Evolutionary conservation across 2,113 vertebrate species (phyloP).

Genomic region (Eudyptes chrysolophus): DNA sequence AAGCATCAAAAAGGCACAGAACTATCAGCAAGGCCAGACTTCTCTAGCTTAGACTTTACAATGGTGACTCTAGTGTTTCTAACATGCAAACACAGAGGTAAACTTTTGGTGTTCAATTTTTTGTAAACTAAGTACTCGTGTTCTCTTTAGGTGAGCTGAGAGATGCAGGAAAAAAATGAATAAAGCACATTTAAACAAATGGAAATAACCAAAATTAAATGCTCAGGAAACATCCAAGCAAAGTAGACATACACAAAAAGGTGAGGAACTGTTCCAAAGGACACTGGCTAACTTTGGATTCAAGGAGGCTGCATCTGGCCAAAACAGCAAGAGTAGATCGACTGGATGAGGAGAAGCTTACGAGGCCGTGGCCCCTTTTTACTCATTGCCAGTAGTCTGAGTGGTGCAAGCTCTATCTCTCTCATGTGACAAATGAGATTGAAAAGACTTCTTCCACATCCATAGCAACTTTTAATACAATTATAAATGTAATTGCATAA

Average conservation of each 20-base stretch:
- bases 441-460: not conserved
- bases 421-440: not conserved
- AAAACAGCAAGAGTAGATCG: not conserved
- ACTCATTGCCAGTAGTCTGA: not conserved
- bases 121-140: not conserved
- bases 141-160: not conserved
- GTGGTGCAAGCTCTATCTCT: not conserved
- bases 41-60: not conserved
- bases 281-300: not conserved
- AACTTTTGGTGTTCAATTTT: not conserved
- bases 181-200: not conserved
- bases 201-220: not conserved
- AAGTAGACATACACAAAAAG: not conserved
- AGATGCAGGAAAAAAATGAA: not conserved
- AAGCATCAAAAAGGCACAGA: not conserved
- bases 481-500: not conserved
- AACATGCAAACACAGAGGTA: not conserved
- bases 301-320: not conserved
- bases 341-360: not conserved
- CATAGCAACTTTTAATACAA: not conserved
- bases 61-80: not conserved
- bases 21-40: not conserved
- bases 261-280: not conserved
- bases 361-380: fast-evolving
- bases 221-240: not conserved